phyloP scores from a whole-genome alignment of 2,888 invertebrate genomes.

The Cheilosia variabilis region DNA sequence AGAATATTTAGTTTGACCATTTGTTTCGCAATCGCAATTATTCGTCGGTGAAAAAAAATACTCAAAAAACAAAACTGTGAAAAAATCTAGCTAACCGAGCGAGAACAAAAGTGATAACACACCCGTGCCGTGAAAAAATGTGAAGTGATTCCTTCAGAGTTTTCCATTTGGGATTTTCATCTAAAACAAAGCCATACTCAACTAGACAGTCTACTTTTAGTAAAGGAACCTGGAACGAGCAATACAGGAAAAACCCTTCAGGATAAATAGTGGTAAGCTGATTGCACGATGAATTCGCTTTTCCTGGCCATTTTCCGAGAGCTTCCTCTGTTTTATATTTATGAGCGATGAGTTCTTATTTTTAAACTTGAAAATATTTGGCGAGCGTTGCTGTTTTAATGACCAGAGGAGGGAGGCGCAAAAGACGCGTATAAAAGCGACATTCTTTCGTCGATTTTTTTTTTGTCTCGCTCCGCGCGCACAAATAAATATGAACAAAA shows the following conservation, averaged over 20 bases:
- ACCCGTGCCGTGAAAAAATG: conserved; percentile 67
- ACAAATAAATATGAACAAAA: conserved; percentile 30
- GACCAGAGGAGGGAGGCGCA: conserved; percentile 15
- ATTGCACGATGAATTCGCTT: conserved; percentile 32
- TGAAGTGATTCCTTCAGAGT: conserved; percentile 61
- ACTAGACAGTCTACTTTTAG: neutral
- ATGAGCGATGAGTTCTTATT: conserved; percentile 68
- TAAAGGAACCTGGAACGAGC: conserved; percentile 23
- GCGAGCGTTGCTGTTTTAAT: conserved; percentile 58
- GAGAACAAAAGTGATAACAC: conserved; percentile 64
- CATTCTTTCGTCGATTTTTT: conserved; percentile 29
- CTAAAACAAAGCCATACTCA: conserved; percentile 6
- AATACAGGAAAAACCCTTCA: conserved; percentile 12
- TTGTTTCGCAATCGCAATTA: neutral
- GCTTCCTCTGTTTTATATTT: conserved; percentile 59
- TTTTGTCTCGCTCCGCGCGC: conserved; percentile 20
- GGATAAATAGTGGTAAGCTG: conserved; percentile 51
- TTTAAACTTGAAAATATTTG: conserved; percentile 74
- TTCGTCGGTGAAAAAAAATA: conserved; percentile 30
- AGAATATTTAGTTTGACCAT: conserved; percentile 35
- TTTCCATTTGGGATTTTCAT: conserved; percentile 50
- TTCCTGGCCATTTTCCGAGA: conserved; percentile 44
- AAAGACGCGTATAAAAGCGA: conserved; percentile 44
- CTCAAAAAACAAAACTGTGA: conserved; percentile 40
- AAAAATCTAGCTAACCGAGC: conserved; percentile 39